Evolutionary conservation across 1,140 invertebrate species (phyloP).

Genomic region (Teleogryllus occipitalis): DNA sequence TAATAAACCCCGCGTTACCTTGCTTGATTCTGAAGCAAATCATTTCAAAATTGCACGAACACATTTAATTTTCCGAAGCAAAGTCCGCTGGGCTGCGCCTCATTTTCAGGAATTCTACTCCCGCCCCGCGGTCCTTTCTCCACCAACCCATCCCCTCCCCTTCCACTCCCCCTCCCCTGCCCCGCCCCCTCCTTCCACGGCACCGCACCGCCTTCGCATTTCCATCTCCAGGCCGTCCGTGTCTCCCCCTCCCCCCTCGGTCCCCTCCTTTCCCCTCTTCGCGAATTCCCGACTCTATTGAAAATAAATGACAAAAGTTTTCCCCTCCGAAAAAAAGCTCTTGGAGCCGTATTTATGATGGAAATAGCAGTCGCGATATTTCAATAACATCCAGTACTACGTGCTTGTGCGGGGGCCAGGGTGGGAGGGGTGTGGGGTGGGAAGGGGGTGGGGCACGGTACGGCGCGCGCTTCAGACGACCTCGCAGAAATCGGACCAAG

Average conservation of each 20-base stretch:
- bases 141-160: not conserved
- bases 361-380: not conserved
- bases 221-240: not conserved
- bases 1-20: not conserved
- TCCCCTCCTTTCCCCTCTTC: not conserved
- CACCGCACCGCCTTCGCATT: not conserved
- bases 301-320: constrained; percentile 6
- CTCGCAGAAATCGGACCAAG: too few species aligned
- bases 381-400: not conserved
- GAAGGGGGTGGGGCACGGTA: not conserved
- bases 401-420: not conserved
- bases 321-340: not conserved
- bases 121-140: too few species aligned
- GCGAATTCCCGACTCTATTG: not conserved
- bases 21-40: not conserved
- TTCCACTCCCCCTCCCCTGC: not conserved
- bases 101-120: not conserved
- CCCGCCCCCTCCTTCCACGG: too few species aligned
- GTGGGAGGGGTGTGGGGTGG: not conserved
- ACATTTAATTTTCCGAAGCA: not conserved
- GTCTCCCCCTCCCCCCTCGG: too few species aligned
- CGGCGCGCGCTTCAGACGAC: too few species aligned
- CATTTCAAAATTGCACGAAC: not conserved
- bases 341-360: not conserved
- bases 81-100: not conserved